These are phyloP conservation scores for Atlantisia rogersi DNA, from an alignment of 2,113 vertebrate genomes.

Conservation along the genomic window DNA sequence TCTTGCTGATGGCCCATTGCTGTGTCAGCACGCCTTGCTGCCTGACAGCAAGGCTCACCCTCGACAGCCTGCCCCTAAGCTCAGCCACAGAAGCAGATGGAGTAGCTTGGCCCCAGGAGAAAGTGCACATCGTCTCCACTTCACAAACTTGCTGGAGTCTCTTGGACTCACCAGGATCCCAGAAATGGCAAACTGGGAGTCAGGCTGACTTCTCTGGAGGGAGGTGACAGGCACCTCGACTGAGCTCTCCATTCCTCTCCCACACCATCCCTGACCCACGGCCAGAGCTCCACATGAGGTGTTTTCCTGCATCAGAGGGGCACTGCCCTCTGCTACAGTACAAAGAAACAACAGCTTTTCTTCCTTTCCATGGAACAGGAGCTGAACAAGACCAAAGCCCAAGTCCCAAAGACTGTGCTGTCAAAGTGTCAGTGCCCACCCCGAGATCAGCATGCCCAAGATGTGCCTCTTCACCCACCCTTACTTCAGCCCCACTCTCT, in stretches of 20 bases:
- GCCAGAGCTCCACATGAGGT: not conserved
- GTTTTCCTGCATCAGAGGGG: not conserved
- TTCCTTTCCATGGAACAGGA: not conserved
- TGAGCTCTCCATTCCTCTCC: not conserved
- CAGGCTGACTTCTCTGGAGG: not conserved
- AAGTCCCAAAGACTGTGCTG: not conserved
- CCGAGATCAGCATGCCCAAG: not conserved
- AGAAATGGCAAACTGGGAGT: not conserved
- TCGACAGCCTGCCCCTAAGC: accelerated
- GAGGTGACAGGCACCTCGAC: too few relatives aligned
- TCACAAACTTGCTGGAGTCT: not conserved
- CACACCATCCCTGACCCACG: not conserved
- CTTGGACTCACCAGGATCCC: not conserved
- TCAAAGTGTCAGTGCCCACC: not conserved
- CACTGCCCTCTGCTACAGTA: not conserved
- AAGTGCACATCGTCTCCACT: not conserved
- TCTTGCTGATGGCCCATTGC: accelerated
- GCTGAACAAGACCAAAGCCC: not conserved
- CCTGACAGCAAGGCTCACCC: not conserved
- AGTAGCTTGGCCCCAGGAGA: not conserved
- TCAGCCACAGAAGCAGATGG: not conserved
- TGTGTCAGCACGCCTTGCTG: not conserved
- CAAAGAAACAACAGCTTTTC: not conserved
- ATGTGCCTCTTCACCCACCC: not conserved
- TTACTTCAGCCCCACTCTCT: not conserved